Conservation (phyloP, 1,140 invertebrate genomes). For the Phymorhynchus buccinoides region DNA sequence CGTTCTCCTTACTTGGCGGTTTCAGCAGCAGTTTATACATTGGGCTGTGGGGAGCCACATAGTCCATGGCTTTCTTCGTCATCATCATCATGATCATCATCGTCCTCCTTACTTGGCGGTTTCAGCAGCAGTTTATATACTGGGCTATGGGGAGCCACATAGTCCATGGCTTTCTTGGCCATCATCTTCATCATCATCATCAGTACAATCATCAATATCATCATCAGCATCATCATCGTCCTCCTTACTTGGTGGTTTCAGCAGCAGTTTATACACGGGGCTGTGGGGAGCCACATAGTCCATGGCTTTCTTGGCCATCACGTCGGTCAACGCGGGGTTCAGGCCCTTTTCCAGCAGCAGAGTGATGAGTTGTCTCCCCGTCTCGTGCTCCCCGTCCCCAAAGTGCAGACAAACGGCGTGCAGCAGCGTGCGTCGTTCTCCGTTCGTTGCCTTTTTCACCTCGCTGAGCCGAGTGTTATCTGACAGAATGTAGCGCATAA, state of each 20-base stretch:
- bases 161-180: constrained; percentile 45
- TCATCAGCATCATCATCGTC: too few species aligned
- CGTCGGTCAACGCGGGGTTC: constrained; percentile 35
- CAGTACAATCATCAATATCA: too few species aligned
- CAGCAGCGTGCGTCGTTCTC: constrained; percentile 30
- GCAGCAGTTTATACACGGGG: neutral
- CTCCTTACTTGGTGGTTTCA: neutral
- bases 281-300: constrained; percentile 44
- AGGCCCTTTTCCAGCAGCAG: constrained; percentile 36
- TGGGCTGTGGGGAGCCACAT: too few species aligned
- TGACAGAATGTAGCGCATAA: constrained; percentile 33
- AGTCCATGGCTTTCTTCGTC: too few species aligned
- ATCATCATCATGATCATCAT: too few species aligned
- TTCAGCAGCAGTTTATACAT: too few species aligned
- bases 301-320: constrained; percentile 37
- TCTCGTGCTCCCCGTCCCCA: constrained; percentile 23
- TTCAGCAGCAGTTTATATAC: too few species aligned
- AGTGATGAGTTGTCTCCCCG: constrained; percentile 22
- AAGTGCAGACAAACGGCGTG: constrained; percentile 28
- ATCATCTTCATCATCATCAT: too few species aligned
- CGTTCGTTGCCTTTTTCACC: neutral
- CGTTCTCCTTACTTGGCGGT: too few species aligned
- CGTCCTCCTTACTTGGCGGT: too few species aligned
- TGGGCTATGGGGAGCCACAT: too few species aligned
- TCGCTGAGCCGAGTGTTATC: neutral